Evolutionary conservation across 2,888 invertebrate genomes (phyloP).

Genomic region (Ariolimax columbianus): DNA sequence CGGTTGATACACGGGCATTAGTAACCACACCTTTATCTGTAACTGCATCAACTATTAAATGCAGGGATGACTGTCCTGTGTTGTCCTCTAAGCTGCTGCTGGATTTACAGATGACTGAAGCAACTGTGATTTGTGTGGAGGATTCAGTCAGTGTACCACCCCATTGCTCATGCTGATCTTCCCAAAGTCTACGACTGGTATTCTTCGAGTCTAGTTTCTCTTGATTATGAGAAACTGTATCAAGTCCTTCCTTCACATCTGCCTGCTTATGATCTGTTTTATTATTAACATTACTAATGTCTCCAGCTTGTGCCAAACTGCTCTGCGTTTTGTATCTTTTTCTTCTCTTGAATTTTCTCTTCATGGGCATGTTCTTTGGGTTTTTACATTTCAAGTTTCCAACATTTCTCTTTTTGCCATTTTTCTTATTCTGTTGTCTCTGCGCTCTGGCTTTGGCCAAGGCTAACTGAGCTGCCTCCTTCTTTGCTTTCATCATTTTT

Average conservation of each 20-base stretch:
- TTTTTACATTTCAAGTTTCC: slow-evolving; percentile 27
- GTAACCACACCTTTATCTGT: no score
- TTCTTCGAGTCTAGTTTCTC: not conserved
- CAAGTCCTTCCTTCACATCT: not conserved
- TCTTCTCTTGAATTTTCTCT: slow-evolving; percentile 30
- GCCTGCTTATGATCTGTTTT: not conserved
- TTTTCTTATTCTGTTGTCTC: slow-evolving; percentile 40
- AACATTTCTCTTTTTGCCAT: slow-evolving; percentile 15
- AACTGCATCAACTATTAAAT: not conserved
- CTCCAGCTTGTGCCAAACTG: no score
- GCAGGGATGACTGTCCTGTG: not conserved
- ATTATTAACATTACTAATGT: not conserved
- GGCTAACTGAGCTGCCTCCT: slow-evolving; percentile 48
- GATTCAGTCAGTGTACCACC: not conserved
- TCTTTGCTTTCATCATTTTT: slow-evolving; percentile 47
- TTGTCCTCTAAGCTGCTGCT: not conserved
- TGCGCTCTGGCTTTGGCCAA: slow-evolving; percentile 48
- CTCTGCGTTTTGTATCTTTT: not conserved
- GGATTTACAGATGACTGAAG: not conserved
- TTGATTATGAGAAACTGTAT: not conserved
- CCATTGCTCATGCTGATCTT: not conserved
- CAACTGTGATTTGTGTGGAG: not conserved
- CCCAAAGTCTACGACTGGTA: not conserved
- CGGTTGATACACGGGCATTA: no score
- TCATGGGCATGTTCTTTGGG: slow-evolving; percentile 1